Evolutionary conservation across 2,797 vertebrate species (phyloP).

Genomic region (Sparidentex hasta): DNA sequence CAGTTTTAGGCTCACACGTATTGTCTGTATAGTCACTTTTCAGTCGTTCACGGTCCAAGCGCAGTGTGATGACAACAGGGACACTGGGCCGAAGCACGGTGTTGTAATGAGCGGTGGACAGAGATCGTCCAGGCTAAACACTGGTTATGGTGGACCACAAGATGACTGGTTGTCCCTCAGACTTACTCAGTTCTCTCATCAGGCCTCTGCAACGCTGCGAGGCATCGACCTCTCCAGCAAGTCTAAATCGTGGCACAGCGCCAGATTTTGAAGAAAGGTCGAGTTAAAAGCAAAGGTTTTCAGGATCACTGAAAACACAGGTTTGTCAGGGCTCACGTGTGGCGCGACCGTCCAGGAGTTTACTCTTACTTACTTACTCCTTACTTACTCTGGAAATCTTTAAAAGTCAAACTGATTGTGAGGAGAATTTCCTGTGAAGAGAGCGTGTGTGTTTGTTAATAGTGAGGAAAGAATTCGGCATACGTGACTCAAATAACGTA

Average conservation of each 20-base stretch:
- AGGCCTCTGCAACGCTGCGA: slow-evolving; percentile 30
- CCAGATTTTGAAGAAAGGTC: slow-evolving; percentile 70
- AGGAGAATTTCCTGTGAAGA: background rate
- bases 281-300: slow-evolving; percentile 43
- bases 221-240: slow-evolving; percentile 60
- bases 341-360: too few species aligned
- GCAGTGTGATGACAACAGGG: slow-evolving; percentile 70
- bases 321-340: background rate
- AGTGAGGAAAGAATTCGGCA: too few species aligned
- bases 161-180: slow-evolving; percentile 74
- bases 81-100: slow-evolving; percentile 62
- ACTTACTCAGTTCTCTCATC: slow-evolving; percentile 34
- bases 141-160: slow-evolving; percentile 73
- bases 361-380: too few species aligned
- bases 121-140: slow-evolving; percentile 67
- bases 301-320: slow-evolving; percentile 45
- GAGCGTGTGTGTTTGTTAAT: background rate
- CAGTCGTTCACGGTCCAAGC: slow-evolving; percentile 42
- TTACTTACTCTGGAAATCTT: background rate
- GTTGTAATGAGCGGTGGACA: slow-evolving; percentile 70
- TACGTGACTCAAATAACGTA: too few species aligned
- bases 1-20: slow-evolving; percentile 15
- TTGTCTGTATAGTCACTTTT: slow-evolving; percentile 34
- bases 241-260: slow-evolving; percentile 53
- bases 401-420: background rate